Conservation (phyloP, 1,140 invertebrate genomes). For the Saxidomus purpurata region DNA sequence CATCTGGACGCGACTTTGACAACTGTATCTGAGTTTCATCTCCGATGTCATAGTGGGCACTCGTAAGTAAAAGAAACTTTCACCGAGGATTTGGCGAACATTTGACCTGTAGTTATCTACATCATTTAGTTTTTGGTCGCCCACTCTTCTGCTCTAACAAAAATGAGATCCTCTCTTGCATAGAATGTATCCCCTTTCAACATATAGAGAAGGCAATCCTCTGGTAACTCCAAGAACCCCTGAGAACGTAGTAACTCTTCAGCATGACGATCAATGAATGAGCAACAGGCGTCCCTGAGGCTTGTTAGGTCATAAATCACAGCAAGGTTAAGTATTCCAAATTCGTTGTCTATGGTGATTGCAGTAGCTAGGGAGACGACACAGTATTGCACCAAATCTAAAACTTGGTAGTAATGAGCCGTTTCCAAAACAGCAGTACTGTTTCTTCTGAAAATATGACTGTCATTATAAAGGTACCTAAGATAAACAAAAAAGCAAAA, state of each 20-base stretch:
- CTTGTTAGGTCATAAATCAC: not conserved
- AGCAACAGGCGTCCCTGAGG: not conserved
- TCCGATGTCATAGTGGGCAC: not conserved
- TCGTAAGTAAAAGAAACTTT: not conserved
- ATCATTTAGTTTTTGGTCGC: not conserved
- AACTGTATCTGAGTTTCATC: too few relatives aligned
- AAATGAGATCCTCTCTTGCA: not conserved
- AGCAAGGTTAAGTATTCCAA: not conserved
- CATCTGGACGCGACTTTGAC: too few relatives aligned
- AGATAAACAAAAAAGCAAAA: not conserved
- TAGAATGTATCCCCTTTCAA: constrained; percentile 19
- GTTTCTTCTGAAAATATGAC: not conserved
- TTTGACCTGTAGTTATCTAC: not conserved
- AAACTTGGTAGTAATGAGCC: constrained; percentile 15
- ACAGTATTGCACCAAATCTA: not conserved
- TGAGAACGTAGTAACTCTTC: not conserved
- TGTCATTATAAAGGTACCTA: not conserved
- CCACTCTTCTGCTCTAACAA: not conserved
- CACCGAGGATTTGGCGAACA: not conserved
- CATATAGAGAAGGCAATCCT: not conserved
- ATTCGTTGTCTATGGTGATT: not conserved
- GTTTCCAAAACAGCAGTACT: not conserved
- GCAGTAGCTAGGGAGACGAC: not conserved
- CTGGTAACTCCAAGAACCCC: not conserved
- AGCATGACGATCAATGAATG: not conserved